Percentiles rank a stretch among this genome's conserved stretches.
These are phyloP conservation scores for Phaethon lepturus DNA, from an alignment of 2,113 vertebrate genomes.

Conservation along the genomic window DNA sequence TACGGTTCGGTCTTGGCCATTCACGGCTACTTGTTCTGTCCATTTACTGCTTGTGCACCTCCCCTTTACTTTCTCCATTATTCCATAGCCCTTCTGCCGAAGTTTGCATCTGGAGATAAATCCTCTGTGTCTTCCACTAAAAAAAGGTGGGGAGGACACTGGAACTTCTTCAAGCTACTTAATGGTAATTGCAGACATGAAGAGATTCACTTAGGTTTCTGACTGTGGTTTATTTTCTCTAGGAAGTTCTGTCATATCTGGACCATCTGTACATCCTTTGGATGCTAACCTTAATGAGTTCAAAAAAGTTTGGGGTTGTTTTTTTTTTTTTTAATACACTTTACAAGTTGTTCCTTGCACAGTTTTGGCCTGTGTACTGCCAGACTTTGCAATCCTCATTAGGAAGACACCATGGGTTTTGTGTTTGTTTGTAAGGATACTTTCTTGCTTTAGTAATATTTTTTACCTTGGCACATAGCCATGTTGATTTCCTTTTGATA, in stretches of 20 bases:
- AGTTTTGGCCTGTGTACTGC: background rate
- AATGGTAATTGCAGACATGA: background rate
- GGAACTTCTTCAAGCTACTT: background rate
- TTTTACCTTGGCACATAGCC: background rate
- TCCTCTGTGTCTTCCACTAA: background rate
- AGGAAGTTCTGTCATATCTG: background rate
- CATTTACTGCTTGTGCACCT: background rate
- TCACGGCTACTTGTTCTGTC: rapidly evolving
- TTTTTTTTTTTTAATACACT: background rate
- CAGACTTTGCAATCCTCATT: background rate
- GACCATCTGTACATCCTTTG: background rate
- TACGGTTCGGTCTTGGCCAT: background rate
- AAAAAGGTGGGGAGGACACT: background rate
- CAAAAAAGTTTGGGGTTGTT: background rate
- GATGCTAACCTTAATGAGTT: background rate
- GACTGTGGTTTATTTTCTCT: background rate
- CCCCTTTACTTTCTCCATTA: background rate
- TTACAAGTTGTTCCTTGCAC: background rate
- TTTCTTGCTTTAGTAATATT: background rate
- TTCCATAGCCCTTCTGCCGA: background rate
- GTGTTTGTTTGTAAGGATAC: background rate
- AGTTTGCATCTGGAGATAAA: background rate
- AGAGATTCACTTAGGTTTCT: background rate
- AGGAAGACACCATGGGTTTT: background rate
- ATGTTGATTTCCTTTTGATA: background rate